phyloP scores from a whole-genome alignment of 2,888 invertebrate species.

The Spisula solida region DNA sequence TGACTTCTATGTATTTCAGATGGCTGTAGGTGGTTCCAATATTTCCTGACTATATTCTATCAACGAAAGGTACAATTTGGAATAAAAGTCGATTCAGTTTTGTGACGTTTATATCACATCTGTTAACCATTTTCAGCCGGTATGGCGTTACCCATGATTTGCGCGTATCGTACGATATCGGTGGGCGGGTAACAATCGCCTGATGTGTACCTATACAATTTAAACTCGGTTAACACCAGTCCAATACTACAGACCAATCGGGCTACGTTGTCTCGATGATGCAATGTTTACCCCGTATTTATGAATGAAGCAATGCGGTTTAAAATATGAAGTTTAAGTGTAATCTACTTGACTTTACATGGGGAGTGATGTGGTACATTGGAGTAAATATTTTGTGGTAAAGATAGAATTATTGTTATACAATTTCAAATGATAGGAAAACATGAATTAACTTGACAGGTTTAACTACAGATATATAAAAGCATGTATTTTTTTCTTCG shows the following conservation, averaged over 20 bases:
- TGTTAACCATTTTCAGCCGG: neutral
- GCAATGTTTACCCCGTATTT: slow-evolving; percentile 42
- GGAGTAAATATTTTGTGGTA: slow-evolving; percentile 18
- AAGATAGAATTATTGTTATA: slow-evolving; percentile 5
- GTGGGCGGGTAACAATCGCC: slow-evolving; percentile 35
- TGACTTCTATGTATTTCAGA: too few relatives aligned
- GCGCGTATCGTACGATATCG: slow-evolving; percentile 27
- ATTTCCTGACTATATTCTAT: neutral
- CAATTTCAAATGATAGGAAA: neutral
- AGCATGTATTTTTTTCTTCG: too few relatives aligned
- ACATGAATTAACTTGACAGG: too few relatives aligned
- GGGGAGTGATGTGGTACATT: neutral
- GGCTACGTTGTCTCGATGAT: slow-evolving; percentile 3
- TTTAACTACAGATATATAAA: too few relatives aligned
- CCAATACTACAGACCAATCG: neutral
- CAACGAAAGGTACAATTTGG: neutral
- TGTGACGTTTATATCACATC: neutral
- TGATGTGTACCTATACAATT: slow-evolving; percentile 16
- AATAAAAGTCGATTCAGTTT: too few relatives aligned
- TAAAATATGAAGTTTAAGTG: neutral
- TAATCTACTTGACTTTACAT: slow-evolving; percentile 12
- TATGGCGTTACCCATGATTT: neutral
- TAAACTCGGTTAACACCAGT: slow-evolving; percentile 33
- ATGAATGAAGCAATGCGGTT: slow-evolving; percentile 34
- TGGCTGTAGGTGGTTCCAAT: too few relatives aligned